Base-by-base conservation (phyloP, 2,888 invertebrate species). In the Thecophora atra region DNA sequence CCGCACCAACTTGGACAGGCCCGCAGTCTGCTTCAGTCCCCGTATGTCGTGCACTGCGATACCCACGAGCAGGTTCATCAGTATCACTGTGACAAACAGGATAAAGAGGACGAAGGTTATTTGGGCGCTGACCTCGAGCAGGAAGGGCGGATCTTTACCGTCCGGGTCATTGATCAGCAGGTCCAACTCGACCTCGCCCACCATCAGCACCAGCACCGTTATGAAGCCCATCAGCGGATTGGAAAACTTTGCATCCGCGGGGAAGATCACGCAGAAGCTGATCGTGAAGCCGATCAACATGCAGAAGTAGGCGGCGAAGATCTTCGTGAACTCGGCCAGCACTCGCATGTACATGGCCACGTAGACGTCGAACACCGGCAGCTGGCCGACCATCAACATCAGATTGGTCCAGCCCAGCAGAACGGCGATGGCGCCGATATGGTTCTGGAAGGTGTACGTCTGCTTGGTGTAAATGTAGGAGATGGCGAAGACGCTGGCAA, bases 291-390 rank as follows among this genome's bases (percentile, higher is more conserved):
- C 95, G 47, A 95, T 92, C 44, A 95, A 85, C 75, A 95, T 90
- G 80, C 95, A 95, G 0, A 93, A 93, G 82, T 95, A 95, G 0
- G 95, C 95, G 87, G 94, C 89, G 65, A 95, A 89, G 17, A 95
- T 87, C 82, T 95, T 94, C 8, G 94, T 93, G 78, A 95, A 95
- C 87, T 95, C 95, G 62, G 92, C 93, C 82, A 94, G 94, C 0
- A 95, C 94, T 85, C 93, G 91, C 1, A 94, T 94, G 79, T 94
- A 95, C 95, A 95, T 95, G 0, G 95, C 95, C 4, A 96, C 95
- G 81, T 96, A 96, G 0, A 95, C 93, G 21, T 95, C 96, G 81
- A 96, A 94, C 66, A 94, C 91, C 0, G 96, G 96, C 51, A 96
- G 87, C 79, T 96, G 94, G 0, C 96, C 96, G 72, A 96, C 92